phyloP scores from a whole-genome alignment of 2,113 vertebrate species.

The Candoia aspera region DNA sequence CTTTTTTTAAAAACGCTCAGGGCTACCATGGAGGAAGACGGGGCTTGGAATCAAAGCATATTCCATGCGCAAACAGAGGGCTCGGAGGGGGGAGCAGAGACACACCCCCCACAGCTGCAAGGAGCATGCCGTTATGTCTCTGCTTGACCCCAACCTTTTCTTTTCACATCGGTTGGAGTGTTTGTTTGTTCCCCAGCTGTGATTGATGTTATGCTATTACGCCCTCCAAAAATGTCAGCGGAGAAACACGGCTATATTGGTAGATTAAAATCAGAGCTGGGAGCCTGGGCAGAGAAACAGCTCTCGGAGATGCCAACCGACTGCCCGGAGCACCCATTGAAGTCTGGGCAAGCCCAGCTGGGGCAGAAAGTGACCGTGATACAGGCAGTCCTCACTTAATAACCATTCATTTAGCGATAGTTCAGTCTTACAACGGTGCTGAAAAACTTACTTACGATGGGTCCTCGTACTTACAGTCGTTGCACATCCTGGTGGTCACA shows the following conservation, averaged over 20 bases:
- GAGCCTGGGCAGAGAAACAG: background rate
- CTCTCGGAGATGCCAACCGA: accelerated
- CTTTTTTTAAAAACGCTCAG: background rate
- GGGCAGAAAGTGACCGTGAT: too few species aligned
- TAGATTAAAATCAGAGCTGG: background rate
- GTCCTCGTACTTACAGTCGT: too few species aligned
- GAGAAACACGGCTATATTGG: background rate
- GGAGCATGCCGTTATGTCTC: background rate
- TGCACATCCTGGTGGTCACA: too few species aligned
- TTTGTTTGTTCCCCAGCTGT: background rate
- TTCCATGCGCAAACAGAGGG: background rate
- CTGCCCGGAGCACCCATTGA: background rate
- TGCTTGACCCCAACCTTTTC: background rate
- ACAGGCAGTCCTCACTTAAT: too few species aligned
- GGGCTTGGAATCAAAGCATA: background rate
- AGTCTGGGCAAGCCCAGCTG: accelerated
- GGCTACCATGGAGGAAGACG: background rate
- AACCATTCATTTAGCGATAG: too few species aligned
- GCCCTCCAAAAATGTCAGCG: background rate
- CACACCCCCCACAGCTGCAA: background rate
- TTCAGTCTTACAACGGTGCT: too few species aligned
- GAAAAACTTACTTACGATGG: too few species aligned
- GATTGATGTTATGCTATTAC: conserved; percentile 1
- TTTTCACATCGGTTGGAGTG: background rate
- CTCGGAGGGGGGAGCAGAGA: background rate